These are phyloP conservation scores for Tachuris rubrigastra DNA, from an alignment of 2,113 vertebrate genomes.

Conservation along the genomic window DNA sequence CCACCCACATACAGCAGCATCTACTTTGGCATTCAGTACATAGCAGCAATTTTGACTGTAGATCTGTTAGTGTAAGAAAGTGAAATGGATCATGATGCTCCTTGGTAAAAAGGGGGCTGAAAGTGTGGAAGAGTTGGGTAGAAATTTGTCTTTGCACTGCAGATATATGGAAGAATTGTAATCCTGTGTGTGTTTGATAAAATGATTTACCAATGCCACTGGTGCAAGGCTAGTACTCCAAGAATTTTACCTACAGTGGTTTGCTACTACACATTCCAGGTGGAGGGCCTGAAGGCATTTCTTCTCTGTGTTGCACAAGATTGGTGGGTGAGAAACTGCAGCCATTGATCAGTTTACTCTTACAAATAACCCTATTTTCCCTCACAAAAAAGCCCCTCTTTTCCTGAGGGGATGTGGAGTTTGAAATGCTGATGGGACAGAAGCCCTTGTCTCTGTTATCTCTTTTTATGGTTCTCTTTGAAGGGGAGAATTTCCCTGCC, in stretches of 20 bases:
- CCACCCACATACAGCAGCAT: slow-evolving; percentile 54
- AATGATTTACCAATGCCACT: background rate
- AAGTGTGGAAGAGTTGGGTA: background rate
- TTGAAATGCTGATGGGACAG: slow-evolving; percentile 63
- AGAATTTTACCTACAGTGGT: background rate
- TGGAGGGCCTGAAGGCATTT: background rate
- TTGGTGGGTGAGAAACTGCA: background rate
- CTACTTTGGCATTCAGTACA: slow-evolving; percentile 29
- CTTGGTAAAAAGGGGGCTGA: background rate
- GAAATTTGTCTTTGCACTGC: background rate
- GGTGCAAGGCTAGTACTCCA: background rate
- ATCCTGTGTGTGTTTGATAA: background rate
- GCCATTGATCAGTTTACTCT: slow-evolving; percentile 1
- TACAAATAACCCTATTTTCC: slow-evolving; percentile 28
- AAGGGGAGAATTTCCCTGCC: slow-evolving; percentile 49
- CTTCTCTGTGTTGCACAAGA: background rate
- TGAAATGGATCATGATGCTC: background rate
- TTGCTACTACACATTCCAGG: background rate
- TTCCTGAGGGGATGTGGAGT: slow-evolving; percentile 40
- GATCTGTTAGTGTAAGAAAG: background rate
- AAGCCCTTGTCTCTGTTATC: slow-evolving; percentile 55
- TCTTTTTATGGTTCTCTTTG: slow-evolving; percentile 66
- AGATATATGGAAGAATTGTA: background rate
- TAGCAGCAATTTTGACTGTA: slow-evolving; percentile 21
- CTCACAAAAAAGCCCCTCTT: background rate